Percentiles rank a stretch among this genome's conserved stretches.
phyloP scores from a whole-genome alignment of 23 tunicate species.

The Trididemnum clinides region DNA sequence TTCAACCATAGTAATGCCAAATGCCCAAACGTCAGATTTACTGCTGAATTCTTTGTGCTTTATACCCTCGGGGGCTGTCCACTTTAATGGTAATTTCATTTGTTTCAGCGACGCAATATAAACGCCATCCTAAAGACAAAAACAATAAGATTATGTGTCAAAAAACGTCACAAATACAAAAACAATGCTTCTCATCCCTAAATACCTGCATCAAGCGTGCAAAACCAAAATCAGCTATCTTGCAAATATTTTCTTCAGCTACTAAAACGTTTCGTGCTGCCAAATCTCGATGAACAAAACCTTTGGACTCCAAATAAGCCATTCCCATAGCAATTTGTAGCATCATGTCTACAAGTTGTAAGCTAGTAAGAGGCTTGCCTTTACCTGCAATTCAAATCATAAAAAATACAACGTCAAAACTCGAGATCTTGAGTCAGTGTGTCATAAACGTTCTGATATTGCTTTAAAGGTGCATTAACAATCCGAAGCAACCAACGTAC shows the following conservation, averaged over 20 bases:
- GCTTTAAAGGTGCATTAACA: too few relatives aligned
- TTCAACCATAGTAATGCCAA: constrained; percentile 16
- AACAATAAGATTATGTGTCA: background rate
- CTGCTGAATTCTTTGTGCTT: background rate
- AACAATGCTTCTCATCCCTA: too few relatives aligned
- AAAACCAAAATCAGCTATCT: constrained; percentile 23
- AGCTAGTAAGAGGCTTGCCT: constrained; percentile 34
- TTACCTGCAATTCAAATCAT: constrained; percentile 29
- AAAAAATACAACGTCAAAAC: too few relatives aligned
- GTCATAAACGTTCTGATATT: too few relatives aligned
- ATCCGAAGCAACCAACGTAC: background rate
- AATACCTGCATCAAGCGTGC: background rate
- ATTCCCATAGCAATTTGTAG: constrained; percentile 40
- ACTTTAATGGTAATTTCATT: constrained; percentile 4
- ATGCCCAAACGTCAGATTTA: constrained; percentile 35
- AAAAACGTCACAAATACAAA: too few relatives aligned
- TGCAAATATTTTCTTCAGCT: constrained; percentile 2
- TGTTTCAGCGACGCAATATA: background rate
- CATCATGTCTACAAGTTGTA: constrained; percentile 62
- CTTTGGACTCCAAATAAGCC: constrained; percentile 3
- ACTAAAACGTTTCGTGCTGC: constrained; percentile 35
- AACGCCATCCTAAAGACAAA: background rate
- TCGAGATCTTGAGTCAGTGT: too few relatives aligned
- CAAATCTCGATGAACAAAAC: constrained; percentile 21
- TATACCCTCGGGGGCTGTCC: constrained; percentile 21